phyloP scores from a whole-genome alignment of 37 sponge, comb jelly and placozoan genomes.

The Eunapius fragilis region DNA sequence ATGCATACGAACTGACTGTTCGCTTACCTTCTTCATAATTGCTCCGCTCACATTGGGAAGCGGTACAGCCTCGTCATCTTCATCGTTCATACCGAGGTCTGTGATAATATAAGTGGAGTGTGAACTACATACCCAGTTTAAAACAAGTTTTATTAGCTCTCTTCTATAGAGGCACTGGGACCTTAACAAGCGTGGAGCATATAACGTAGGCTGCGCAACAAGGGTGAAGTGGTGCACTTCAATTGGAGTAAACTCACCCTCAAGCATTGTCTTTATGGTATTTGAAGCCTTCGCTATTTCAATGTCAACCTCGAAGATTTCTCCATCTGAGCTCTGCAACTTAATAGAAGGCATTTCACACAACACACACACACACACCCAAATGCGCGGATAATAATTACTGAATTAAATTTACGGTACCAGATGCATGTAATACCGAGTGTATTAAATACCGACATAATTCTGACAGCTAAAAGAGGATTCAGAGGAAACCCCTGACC shows the following conservation, averaged over 20 bases:
- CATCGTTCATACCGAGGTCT: conserved; percentile 96
- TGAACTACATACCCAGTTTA: too few relatives aligned
- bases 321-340: conserved; percentile 97
- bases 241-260: conserved; percentile 49
- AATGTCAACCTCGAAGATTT: conserved; percentile 91
- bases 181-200: too few relatives aligned
- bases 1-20: too few relatives aligned
- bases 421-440: too few relatives aligned
- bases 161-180: too few relatives aligned
- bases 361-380: neutral
- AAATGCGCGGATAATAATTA: too few relatives aligned
- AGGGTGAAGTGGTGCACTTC: neutral
- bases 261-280: conserved; percentile 99
- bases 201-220: too few relatives aligned
- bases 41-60: conserved; percentile 96
- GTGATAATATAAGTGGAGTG: neutral
- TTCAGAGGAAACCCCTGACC: too few relatives aligned
- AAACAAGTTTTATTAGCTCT: too few relatives aligned
- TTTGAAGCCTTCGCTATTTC: conserved; percentile 93
- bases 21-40: conserved; percentile 89
- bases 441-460: too few relatives aligned
- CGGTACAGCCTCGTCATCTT: conserved; percentile 97
- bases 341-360: conserved; percentile 88
- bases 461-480: too few relatives aligned
- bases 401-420: too few relatives aligned